phyloP scores from a whole-genome alignment of 2,888 invertebrate genomes.

The Phasia obesa region DNA sequence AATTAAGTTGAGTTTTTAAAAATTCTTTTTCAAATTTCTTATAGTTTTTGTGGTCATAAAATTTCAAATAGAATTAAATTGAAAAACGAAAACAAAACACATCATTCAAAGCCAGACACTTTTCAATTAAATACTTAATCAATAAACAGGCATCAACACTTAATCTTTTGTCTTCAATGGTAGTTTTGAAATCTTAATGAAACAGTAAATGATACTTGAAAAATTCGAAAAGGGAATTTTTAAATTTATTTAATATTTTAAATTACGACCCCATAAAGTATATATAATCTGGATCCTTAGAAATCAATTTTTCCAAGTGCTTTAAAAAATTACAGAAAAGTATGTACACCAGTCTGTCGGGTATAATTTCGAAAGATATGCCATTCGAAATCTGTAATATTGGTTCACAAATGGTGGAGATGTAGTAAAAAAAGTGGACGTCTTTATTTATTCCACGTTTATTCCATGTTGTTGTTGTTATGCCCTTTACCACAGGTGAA shows the following conservation, averaged over 20 bases:
- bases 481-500: too few species aligned
- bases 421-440: too few species aligned
- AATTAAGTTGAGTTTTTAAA: slow-evolving; percentile 35
- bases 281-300: too few species aligned
- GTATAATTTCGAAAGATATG: too few species aligned
- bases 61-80: slow-evolving; percentile 44
- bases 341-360: too few species aligned
- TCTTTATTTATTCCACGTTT: too few species aligned
- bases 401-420: too few species aligned
- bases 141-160: slow-evolving; percentile 58
- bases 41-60: slow-evolving; percentile 39
- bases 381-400: too few species aligned
- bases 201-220: slow-evolving; percentile 27
- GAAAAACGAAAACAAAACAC: slow-evolving; percentile 6
- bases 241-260: not conserved
- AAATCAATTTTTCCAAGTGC: too few species aligned
- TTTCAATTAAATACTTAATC: slow-evolving; percentile 57
- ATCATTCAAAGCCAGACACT: slow-evolving; percentile 52
- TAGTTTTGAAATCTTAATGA: slow-evolving; percentile 23
- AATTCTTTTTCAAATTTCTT: slow-evolving; percentile 11
- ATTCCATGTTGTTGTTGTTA: too few species aligned
- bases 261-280: too few species aligned
- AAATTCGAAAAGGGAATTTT: slow-evolving; percentile 20
- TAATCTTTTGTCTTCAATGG: slow-evolving; percentile 45
- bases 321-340: too few species aligned